Percentiles rank a stretch among this genome's conserved stretches.
phyloP scores from a whole-genome alignment of 2,797 vertebrate species.

The Amblyopsis hoosieri region DNA sequence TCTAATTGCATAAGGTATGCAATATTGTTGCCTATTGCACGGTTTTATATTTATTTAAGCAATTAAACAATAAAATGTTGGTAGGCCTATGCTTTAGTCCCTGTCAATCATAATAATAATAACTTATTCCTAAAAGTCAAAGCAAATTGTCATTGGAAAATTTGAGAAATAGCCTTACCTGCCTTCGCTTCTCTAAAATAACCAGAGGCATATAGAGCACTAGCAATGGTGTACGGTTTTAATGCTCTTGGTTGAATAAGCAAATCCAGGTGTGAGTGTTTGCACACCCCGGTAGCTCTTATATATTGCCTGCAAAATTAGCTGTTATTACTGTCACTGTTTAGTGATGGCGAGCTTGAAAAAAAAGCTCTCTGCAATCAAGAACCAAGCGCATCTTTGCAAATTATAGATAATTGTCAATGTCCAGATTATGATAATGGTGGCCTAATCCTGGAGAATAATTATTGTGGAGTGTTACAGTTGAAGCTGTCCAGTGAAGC shows the following conservation, averaged over 20 bases:
- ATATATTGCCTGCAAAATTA: slow-evolving; percentile 99
- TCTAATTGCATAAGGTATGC: no score
- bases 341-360: slow-evolving; percentile 96
- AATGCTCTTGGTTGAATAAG: slow-evolving; percentile 87
- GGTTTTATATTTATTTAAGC: no score
- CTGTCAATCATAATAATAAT: background rate
- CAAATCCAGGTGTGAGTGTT: slow-evolving; percentile 99
- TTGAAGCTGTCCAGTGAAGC: slow-evolving; percentile 99
- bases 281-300: slow-evolving; percentile 99
- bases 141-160: background rate
- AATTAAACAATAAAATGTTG: background rate
- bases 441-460: slow-evolving; percentile 99
- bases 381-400: slow-evolving; percentile 99
- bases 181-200: slow-evolving; percentile 40
- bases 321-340: slow-evolving; percentile 99
- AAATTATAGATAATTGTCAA: slow-evolving; percentile 99
- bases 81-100: background rate
- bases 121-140: background rate
- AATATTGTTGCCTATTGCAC: no score
- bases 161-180: slow-evolving; percentile 66
- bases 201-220: slow-evolving; percentile 32
- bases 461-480: slow-evolving; percentile 99
- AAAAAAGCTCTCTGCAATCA: slow-evolving; percentile 95
- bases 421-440: slow-evolving; percentile 99
- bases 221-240: slow-evolving; percentile 58